Conservation (phyloP, 2,797 vertebrate genomes). For the Fistularia tabacaria region DNA sequence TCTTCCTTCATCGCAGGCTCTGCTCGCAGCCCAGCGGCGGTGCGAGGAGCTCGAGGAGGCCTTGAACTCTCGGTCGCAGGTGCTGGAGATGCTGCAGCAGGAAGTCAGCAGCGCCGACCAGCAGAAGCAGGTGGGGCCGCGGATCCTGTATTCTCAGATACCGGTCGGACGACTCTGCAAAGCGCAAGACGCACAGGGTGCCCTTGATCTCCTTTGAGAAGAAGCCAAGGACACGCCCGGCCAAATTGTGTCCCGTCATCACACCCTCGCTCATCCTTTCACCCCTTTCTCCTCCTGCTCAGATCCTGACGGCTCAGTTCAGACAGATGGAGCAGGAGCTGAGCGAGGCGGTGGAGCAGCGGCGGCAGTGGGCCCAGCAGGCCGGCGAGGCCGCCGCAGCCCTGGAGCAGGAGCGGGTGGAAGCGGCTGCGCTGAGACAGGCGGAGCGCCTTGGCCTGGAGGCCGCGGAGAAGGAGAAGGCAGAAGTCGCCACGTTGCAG, state of each 20-base stretch:
- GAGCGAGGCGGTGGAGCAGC: conserved; percentile 68
- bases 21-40: conserved; percentile 74
- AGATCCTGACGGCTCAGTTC: conserved; percentile 84
- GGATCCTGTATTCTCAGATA: conserved; percentile 13
- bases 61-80: conserved; percentile 78
- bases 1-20: conserved; percentile 62
- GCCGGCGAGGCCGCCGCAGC: conserved; percentile 40
- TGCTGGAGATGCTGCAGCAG: conserved; percentile 87
- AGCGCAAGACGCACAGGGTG: too few species aligned
- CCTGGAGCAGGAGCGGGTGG: conserved; percentile 45
- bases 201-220: too few species aligned
- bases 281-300: conserved; percentile 15
- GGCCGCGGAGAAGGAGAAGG: conserved; percentile 60
- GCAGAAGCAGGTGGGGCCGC: conserved; percentile 82
- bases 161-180: neutral
- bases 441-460: conserved; percentile 40
- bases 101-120: conserved; percentile 82
- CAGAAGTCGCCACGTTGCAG: conserved; percentile 59
- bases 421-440: conserved; percentile 46
- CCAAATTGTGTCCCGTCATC: neutral
- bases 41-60: conserved; percentile 84
- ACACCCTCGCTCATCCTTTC: neutral
- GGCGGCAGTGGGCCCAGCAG: conserved; percentile 52
- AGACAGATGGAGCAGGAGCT: conserved; percentile 82
- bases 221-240: neutral